Conservation (phyloP, 2,113 vertebrate genomes). For the Bubo blakistoni region DNA sequence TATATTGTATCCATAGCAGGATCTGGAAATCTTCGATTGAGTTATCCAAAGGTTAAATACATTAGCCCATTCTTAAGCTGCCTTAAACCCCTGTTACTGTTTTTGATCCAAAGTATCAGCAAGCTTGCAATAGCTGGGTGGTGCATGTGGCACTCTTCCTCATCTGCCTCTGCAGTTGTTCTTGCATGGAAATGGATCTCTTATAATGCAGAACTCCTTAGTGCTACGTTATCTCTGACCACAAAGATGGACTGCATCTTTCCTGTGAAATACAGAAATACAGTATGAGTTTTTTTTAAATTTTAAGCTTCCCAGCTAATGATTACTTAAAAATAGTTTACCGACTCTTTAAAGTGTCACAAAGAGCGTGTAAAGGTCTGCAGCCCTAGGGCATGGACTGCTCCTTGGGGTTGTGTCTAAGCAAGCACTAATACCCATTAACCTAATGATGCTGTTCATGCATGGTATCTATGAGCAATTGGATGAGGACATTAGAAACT, state of each 20-base stretch:
- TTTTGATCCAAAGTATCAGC: background rate
- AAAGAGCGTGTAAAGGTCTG: background rate
- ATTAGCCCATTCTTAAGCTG: background rate
- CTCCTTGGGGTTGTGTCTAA: background rate
- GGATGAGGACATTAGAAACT: background rate
- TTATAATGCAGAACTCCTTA: background rate
- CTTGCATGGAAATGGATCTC: background rate
- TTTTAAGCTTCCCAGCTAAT: background rate
- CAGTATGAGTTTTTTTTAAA: background rate
- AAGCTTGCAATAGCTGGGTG: background rate
- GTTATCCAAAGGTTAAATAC: background rate
- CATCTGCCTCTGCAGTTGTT: background rate
- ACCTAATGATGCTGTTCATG: background rate
- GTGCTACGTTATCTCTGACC: background rate
- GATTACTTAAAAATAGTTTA: background rate
- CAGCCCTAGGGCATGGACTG: fast-evolving
- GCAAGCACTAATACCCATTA: background rate
- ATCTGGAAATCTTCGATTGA: background rate
- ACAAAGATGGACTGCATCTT: background rate
- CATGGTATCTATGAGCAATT: background rate
- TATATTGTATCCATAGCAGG: background rate
- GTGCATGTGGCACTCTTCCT: background rate
- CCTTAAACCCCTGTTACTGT: background rate
- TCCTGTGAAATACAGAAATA: background rate
- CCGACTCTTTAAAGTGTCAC: background rate